Conservation (phyloP, 1,140 invertebrate species). For the Drosophila santomea region DNA sequence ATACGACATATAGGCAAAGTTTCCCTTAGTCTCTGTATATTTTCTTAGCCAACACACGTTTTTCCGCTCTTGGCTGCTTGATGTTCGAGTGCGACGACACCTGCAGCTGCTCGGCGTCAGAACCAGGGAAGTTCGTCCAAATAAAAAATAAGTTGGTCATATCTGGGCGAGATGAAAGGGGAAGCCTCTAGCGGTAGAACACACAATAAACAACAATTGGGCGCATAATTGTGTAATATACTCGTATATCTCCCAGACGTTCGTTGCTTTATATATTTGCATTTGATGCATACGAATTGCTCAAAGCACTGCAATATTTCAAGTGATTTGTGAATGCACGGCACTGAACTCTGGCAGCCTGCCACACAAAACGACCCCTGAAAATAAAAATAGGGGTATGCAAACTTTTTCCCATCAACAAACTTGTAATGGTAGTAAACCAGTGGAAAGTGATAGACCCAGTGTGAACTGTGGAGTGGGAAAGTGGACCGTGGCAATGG, state of each 20-base stretch:
- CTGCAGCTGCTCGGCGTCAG: constrained; percentile 51
- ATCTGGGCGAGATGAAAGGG: constrained; percentile 13
- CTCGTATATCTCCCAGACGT: constrained; percentile 8
- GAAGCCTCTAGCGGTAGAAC: constrained; percentile 8
- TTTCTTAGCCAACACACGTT: constrained; percentile 45
- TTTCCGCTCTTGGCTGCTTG: constrained; percentile 1
- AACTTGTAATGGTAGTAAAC: constrained; percentile 25
- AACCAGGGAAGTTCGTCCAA: constrained; percentile 23
- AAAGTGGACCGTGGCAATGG: constrained; percentile 52
- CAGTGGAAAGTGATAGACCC: constrained; percentile 25
- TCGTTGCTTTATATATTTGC: constrained; percentile 44
- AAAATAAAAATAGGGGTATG: constrained; percentile 14
- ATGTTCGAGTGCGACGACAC: constrained; percentile 37
- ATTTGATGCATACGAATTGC: constrained; percentile 70
- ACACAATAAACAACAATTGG: constrained; percentile 68
- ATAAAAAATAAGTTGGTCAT: constrained; percentile 26
- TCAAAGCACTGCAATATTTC: constrained; percentile 39
- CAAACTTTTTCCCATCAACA: constrained; percentile 18
- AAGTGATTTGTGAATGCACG: constrained; percentile 54
- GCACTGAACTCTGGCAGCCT: background rate
- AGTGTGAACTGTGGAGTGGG: constrained; percentile 17
- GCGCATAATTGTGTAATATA: constrained; percentile 59
- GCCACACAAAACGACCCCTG: background rate
- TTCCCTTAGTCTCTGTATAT: constrained; percentile 16
- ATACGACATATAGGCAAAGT: constrained; percentile 1